Base-by-base conservation (phyloP, 2,113 vertebrate species). In the Chlorodrepanis virens region DNA sequence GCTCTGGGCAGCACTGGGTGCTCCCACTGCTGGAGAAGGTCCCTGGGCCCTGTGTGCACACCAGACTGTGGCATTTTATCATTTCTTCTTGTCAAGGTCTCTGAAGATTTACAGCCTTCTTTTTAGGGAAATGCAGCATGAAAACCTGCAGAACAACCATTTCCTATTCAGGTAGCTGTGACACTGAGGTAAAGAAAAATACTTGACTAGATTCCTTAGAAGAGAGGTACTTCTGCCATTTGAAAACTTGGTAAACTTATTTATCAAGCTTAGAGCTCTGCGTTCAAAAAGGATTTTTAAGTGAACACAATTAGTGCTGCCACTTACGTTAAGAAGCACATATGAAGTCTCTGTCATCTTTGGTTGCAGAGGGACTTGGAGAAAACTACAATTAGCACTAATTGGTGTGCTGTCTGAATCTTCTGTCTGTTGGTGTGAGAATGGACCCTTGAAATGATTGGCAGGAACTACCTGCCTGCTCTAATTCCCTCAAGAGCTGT, bases 321-420 rank as follows among this genome's bases (percentile, higher is more conserved):
- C 80, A 64, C 92, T 96, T 93, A 23, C 0, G 31, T 88, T 63
- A 92, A 90, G 90, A 95, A 76, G 79, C 68, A 56, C 5, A 8
- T 86, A 69, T 86, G 88, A 96, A 86, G 79, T 44, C 79, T 72
- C 76, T 94, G 95, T 93, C 92, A 87, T 96, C 72, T 75, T 72
- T 68, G 52, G 69, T 42, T 82, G 75, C 87, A 19, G 69, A 87
- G 29, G 94, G 81, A 71, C 63, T 92, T 92, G 54, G 69, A 56
- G 91, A 68, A 76, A 88, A 68, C 64, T 91, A 61, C 82, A 95
- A 64, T 96, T 96, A 97, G 72, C 57, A 39, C 74, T 84, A 91
- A 89, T 72, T 89, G 63, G 60, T 47, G 17, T 61, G 56, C 53
- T 19, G 25, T 65, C 50, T 92, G 91, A 70, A 47, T 56, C 65